Conservation (phyloP, 1,140 invertebrate genomes). For the Varroa destructor region DNA sequence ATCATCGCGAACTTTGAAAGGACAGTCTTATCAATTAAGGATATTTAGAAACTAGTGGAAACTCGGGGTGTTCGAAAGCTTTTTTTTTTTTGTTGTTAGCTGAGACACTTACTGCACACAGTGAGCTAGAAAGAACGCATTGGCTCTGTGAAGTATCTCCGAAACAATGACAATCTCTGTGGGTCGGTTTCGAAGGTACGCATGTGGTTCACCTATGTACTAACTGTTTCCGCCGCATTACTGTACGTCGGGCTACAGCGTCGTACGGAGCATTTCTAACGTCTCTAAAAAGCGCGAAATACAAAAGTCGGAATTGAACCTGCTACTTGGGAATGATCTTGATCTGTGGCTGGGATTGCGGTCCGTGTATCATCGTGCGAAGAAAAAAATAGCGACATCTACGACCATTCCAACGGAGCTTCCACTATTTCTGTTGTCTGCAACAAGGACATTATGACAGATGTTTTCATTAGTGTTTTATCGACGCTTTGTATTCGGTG, state of each 20-base stretch:
- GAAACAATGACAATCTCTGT: too few relatives aligned
- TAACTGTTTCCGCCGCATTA: neutral
- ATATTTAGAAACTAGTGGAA: too few relatives aligned
- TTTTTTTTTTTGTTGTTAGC: too few relatives aligned
- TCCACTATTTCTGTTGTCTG: conserved; percentile 38
- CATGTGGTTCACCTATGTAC: too few relatives aligned
- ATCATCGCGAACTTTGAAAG: too few relatives aligned
- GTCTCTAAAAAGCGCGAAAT: conserved; percentile 37
- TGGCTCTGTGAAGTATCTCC: too few relatives aligned
- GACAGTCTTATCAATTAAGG: too few relatives aligned
- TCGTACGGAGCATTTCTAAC: conserved; percentile 29
- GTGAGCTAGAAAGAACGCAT: too few relatives aligned
- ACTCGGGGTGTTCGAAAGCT: too few relatives aligned
- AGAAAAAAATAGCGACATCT: conserved; percentile 38
- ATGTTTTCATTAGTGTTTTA: conserved; percentile 41
- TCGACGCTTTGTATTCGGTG: conserved; percentile 37
- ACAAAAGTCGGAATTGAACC: conserved; percentile 37
- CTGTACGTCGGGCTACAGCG: neutral
- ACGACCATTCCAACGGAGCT: conserved; percentile 39
- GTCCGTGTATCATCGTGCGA: neutral
- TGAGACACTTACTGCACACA: too few relatives aligned
- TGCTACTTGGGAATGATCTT: conserved; percentile 38
- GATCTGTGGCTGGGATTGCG: conserved; percentile 37
- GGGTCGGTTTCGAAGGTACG: too few relatives aligned
- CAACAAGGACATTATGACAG: conserved; percentile 39